Evolutionary conservation across 23 tunicate genomes (phyloP).

Genomic region (Clavelina lepadiformis): DNA sequence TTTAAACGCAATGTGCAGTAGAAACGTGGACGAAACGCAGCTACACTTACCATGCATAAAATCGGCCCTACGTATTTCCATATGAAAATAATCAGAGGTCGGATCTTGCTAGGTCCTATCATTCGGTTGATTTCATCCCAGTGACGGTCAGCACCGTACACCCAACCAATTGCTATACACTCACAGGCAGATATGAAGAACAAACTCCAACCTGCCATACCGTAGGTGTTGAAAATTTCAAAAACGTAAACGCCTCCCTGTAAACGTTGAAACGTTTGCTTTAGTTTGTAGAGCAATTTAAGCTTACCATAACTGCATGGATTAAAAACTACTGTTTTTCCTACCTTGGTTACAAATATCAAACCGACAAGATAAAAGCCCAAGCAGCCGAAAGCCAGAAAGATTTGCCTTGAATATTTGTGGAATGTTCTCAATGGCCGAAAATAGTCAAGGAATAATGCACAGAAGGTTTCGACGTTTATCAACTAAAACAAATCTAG

Average conservation of each 20-base stretch:
- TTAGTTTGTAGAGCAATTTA: too few species aligned
- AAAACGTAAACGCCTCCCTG: slow-evolving; percentile 64
- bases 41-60: slow-evolving; percentile 31
- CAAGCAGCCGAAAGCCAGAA: not conserved
- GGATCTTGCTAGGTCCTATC: slow-evolving; percentile 18
- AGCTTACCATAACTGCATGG: too few species aligned
- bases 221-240: slow-evolving; percentile 46
- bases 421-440: slow-evolving; percentile 11
- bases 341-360: slow-evolving; percentile 39
- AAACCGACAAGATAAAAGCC: slow-evolving; percentile 16
- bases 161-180: slow-evolving; percentile 54
- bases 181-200: slow-evolving; percentile 17
- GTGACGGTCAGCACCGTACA: slow-evolving; percentile 28
- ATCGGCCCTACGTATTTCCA: slow-evolving; percentile 43
- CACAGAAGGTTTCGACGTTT: slow-evolving; percentile 25
- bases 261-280: too few species aligned
- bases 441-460: slow-evolving; percentile 19
- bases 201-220: slow-evolving; percentile 48
- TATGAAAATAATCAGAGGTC: slow-evolving; percentile 1
- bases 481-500: slow-evolving; percentile 32
- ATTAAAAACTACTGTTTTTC: too few species aligned
- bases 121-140: slow-evolving; percentile 29
- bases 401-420: slow-evolving; percentile 12
- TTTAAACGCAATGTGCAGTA: too few species aligned
- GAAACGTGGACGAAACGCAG: too few species aligned